phyloP scores from a whole-genome alignment of 1,140 invertebrate species.

The Thaumatotibia leucotreta region DNA sequence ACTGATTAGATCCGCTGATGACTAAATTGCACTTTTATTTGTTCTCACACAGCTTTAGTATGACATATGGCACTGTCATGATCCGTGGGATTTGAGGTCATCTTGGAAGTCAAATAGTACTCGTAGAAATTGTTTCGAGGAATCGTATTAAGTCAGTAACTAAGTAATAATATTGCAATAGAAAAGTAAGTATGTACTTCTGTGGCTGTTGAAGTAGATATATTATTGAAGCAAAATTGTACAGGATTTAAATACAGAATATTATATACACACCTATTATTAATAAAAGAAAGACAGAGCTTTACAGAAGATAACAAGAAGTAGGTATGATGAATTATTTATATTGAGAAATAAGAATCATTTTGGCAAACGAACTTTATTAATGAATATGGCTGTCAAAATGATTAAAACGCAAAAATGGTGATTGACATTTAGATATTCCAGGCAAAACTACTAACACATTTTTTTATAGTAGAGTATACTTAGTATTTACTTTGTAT shows the following conservation, averaged over 20 bases:
- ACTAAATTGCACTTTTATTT: conserved; percentile 7
- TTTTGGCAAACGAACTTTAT: too few relatives aligned
- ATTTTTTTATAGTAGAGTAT: neutral
- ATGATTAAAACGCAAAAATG: neutral
- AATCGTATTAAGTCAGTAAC: neutral
- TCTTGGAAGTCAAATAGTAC: neutral
- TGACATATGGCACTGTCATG: neutral
- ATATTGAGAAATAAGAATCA: too few relatives aligned
- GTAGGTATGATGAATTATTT: too few relatives aligned
- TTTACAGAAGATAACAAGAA: too few relatives aligned
- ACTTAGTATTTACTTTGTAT: too few relatives aligned
- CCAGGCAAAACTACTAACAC: neutral
- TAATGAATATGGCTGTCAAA: too few relatives aligned
- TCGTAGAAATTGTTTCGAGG: neutral
- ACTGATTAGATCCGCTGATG: neutral
- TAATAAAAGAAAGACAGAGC: too few relatives aligned
- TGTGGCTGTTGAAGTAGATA: too few relatives aligned
- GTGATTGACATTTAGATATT: neutral
- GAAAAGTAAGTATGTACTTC: too few relatives aligned
- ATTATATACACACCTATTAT: too few relatives aligned
- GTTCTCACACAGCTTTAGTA: neutral
- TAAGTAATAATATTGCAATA: neutral
- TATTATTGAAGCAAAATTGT: too few relatives aligned
- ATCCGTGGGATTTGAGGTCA: neutral
- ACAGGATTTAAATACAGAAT: too few relatives aligned